phyloP scores from a whole-genome alignment of 2,797 vertebrate genomes.

The Diplodus puntazzo region DNA sequence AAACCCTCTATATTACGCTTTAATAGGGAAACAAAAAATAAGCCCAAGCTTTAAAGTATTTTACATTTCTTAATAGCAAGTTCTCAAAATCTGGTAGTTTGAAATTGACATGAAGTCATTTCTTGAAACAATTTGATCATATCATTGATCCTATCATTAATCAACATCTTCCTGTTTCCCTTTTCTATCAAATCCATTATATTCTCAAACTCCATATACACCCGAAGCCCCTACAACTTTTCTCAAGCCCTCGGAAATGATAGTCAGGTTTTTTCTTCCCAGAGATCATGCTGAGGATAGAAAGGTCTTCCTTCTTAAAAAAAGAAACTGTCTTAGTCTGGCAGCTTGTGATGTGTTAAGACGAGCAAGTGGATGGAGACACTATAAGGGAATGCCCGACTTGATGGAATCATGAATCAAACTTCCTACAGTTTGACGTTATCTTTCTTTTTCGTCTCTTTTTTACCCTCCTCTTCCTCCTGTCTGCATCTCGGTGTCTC shows the following conservation, averaged over 20 bases:
- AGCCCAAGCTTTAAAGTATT: background rate
- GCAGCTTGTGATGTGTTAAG: conserved; percentile 25
- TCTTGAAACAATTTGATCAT: background rate
- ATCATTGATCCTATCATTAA: background rate
- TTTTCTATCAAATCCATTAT: background rate
- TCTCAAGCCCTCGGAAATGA: conserved; percentile 9
- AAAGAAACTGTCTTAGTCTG: background rate
- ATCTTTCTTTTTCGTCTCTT: conserved; percentile 17
- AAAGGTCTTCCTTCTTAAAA: conserved; percentile 4
- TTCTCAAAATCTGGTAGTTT: background rate
- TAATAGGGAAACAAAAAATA: background rate
- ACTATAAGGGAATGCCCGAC: conserved; percentile 12
- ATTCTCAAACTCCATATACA: background rate
- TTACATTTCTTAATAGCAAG: background rate
- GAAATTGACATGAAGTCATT: background rate
- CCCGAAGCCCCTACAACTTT: too few species aligned
- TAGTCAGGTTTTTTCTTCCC: background rate
- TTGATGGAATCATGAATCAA: conserved; percentile 39
- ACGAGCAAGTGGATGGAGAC: conserved; percentile 16
- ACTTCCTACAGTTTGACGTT: conserved; percentile 30
- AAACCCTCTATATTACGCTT: background rate
- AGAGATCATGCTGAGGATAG: conserved; percentile 12
- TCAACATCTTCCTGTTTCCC: background rate
- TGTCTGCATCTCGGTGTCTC: conserved; percentile 40
- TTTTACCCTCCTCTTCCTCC: background rate